Evolutionary conservation across 2,888 invertebrate genomes (phyloP).

Genomic region (Lamellibrachia columna): DNA sequence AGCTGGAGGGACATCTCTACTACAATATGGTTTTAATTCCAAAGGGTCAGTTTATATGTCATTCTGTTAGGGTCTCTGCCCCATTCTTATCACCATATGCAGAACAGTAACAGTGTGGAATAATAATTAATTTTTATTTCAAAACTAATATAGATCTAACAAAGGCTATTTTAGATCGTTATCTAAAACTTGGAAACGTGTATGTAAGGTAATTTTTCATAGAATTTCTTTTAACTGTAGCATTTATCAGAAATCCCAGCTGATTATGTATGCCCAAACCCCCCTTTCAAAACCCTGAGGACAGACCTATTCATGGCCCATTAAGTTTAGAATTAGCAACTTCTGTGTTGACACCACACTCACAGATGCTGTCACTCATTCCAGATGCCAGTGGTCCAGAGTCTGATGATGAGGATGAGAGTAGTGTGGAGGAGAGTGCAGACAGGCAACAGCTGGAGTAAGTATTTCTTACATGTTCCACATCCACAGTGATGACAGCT

Average conservation of each 20-base stretch:
- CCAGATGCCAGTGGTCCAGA: not conserved
- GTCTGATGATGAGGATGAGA: not conserved
- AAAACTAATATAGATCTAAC: too few species aligned
- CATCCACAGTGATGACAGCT: too few species aligned
- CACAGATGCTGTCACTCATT: not conserved
- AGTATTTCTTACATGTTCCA: too few species aligned
- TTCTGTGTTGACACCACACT: not conserved
- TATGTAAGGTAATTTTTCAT: not conserved
- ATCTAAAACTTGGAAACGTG: not conserved
- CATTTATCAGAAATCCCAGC: too few species aligned
- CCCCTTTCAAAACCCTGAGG: too few species aligned
- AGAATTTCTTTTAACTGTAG: too few species aligned
- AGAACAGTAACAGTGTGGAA: not conserved
- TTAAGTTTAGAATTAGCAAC: not conserved
- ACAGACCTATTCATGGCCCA: too few species aligned
- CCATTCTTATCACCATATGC: too few species aligned
- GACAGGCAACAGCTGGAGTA: constrained; percentile 1
- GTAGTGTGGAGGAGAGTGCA: not conserved
- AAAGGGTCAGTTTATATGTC: too few species aligned
- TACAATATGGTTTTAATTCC: not conserved
- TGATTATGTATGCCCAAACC: too few species aligned
- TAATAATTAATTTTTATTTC: not conserved
- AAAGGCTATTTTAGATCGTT: not conserved
- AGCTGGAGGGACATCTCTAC: not conserved
- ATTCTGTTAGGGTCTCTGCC: too few species aligned